Conservation (phyloP, 2,113 vertebrate genomes). For the Lanius collurio region DNA sequence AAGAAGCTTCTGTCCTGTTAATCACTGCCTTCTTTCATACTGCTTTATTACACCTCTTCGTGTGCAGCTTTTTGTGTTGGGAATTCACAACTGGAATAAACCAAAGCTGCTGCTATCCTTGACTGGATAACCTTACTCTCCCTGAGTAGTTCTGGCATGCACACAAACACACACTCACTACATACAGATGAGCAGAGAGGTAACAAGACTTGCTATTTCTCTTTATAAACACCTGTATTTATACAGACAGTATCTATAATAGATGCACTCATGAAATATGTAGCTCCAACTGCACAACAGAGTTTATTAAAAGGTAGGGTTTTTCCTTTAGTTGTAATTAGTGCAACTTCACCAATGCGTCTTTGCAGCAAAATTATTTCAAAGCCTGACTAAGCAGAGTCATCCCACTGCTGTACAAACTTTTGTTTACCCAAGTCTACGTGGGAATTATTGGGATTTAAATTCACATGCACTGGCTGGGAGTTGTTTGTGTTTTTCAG, state of each 20-base stretch:
- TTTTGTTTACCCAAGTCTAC: neutral
- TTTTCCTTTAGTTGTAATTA: neutral
- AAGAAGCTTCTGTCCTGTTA: slow-evolving; percentile 62
- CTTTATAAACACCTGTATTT: neutral
- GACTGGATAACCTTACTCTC: neutral
- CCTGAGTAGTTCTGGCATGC: neutral
- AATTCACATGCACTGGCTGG: neutral
- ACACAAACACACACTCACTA: neutral
- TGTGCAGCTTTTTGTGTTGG: neutral
- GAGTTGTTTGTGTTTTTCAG: neutral
- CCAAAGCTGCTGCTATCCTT: neutral
- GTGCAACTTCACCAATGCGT: neutral
- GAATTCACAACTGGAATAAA: slow-evolving; percentile 23
- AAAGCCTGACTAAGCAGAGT: neutral
- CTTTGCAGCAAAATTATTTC: neutral
- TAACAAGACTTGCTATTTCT: neutral
- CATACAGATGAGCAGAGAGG: neutral
- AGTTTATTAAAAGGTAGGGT: neutral
- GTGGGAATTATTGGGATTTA: neutral
- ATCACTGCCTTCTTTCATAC: slow-evolving; percentile 62
- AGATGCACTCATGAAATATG: neutral
- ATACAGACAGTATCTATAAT: neutral
- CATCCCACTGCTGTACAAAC: neutral
- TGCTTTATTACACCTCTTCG: slow-evolving; percentile 39
- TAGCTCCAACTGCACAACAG: neutral